Conservation (phyloP, 2,888 invertebrate species). For the Notodonta dromedarius region DNA sequence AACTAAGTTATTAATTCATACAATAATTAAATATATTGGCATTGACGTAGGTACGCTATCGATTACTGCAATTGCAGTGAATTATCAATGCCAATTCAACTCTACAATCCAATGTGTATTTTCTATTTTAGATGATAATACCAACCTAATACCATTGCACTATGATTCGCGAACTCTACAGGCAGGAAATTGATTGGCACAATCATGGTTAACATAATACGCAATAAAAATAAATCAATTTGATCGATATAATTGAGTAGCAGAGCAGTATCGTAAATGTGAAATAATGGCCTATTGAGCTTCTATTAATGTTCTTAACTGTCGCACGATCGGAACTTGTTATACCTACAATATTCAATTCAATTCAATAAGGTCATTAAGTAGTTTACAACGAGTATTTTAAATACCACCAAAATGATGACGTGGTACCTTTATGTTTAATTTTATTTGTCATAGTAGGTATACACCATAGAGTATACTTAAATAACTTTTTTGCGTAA, state of each 20-base stretch:
- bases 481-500: background rate
- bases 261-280: constrained; percentile 5
- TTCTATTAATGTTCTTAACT: background rate
- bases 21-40: too few species aligned
- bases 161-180: background rate
- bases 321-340: background rate
- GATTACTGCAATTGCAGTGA: background rate
- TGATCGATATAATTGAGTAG: background rate
- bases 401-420: too few species aligned
- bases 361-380: too few species aligned
- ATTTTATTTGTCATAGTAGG: too few species aligned
- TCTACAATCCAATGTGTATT: background rate
- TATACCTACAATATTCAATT: too few species aligned
- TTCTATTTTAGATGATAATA: too few species aligned
- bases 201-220: constrained; percentile 5
- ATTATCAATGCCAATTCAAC: background rate
- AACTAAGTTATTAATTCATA: too few species aligned
- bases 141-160: background rate
- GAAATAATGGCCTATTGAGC: constrained; percentile 4
- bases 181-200: constrained; percentile 13
- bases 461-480: too few species aligned
- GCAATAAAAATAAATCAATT: constrained; percentile 26
- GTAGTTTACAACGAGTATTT: too few species aligned
- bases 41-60: background rate
- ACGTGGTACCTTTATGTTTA: too few species aligned